Evolutionary conservation across 2,797 vertebrate genomes (phyloP).

Genomic region (Sebastes ruberrimus): DNA sequence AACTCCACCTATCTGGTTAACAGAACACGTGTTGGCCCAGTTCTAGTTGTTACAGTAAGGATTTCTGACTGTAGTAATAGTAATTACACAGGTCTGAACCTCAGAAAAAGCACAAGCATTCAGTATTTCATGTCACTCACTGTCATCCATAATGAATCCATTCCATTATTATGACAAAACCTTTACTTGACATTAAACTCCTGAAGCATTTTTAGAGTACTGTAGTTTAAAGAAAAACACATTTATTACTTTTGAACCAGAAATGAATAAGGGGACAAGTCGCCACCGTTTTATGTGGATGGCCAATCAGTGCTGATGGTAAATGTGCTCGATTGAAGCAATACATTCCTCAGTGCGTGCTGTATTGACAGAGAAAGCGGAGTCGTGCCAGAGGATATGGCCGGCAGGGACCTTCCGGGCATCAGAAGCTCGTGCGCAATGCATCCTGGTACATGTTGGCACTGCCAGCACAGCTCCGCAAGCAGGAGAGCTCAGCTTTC

Average conservation of each 20-base stretch:
- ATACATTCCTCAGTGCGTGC: not conserved
- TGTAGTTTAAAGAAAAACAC: not conserved
- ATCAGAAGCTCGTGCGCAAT: too few relatives aligned
- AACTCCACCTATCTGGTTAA: too few relatives aligned
- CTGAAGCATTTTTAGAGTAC: not conserved
- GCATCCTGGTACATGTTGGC: too few relatives aligned
- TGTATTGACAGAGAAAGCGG: too few relatives aligned
- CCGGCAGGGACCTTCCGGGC: too few relatives aligned
- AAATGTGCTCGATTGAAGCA: not conserved
- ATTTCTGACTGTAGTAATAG: too few relatives aligned
- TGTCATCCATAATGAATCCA: not conserved
- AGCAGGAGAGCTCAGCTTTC: too few relatives aligned
- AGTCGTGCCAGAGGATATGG: too few relatives aligned
- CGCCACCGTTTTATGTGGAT: too few relatives aligned
- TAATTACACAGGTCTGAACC: not conserved
- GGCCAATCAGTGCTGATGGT: not conserved
- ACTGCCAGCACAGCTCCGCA: too few relatives aligned
- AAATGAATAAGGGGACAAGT: rapidly evolving
- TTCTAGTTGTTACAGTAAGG: not conserved
- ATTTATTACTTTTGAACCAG: not conserved
- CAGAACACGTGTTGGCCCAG: not conserved
- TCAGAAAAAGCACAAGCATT: not conserved
- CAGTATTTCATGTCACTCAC: not conserved
- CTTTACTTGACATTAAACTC: not conserved
- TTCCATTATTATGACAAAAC: not conserved